Evolutionary conservation across 2,797 vertebrate genomes (phyloP).

Genomic region (Spinus pinus): DNA sequence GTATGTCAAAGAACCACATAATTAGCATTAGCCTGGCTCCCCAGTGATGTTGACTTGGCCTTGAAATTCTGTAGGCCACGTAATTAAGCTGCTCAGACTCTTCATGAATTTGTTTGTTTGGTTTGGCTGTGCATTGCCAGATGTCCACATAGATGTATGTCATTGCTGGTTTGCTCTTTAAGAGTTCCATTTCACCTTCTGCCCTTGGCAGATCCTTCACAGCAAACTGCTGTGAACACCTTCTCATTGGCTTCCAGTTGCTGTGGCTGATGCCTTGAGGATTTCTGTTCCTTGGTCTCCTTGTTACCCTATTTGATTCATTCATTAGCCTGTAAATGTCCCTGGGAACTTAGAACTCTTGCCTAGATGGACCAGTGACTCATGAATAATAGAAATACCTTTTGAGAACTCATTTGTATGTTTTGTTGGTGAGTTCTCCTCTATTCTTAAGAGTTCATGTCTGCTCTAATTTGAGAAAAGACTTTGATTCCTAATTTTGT

Average conservation of each 20-base stretch:
- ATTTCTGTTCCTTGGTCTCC: not conserved
- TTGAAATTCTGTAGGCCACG: not conserved
- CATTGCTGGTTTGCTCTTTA: not conserved
- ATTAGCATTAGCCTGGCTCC: not conserved
- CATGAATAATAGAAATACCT: slow-evolving; percentile 30
- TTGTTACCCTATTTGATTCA: not conserved
- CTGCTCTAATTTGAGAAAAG: slow-evolving; percentile 25
- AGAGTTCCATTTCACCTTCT: not conserved
- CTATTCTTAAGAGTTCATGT: not conserved
- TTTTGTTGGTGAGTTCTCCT: slow-evolving; percentile 13
- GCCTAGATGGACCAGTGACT: not conserved
- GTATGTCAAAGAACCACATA: not conserved
- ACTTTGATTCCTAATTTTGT: slow-evolving; percentile 29
- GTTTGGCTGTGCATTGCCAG: not conserved
- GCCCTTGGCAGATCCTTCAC: not conserved
- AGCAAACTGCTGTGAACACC: not conserved
- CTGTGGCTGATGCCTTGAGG: not conserved
- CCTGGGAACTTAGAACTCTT: not conserved
- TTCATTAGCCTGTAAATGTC: slow-evolving; percentile 6
- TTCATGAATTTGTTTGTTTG: not conserved
- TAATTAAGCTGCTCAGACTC: not conserved
- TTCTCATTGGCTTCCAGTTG: not conserved
- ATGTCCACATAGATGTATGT: not conserved
- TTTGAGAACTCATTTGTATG: slow-evolving; percentile 8
- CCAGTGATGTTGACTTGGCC: not conserved